Base-by-base conservation (phyloP, 2,797 vertebrate species). In the Podarcis lilfordi region DNA sequence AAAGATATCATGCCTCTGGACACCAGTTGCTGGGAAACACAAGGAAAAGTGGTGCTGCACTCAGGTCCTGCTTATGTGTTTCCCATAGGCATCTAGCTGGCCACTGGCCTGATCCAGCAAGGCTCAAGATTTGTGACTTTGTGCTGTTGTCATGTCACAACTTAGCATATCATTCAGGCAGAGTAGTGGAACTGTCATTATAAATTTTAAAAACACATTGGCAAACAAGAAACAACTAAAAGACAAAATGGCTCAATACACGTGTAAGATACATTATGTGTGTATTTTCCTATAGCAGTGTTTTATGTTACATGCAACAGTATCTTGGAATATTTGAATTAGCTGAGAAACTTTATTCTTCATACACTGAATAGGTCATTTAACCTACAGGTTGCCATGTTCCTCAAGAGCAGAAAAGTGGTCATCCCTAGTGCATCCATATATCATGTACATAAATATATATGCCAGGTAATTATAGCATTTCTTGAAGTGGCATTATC, bases 401-500 rank as follows among this genome's bases (percentile, higher is more conserved):
- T 80, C 10, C 59, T 72, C 50, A 61, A 72, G 17, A 61, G 10
- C 8, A 74, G 8, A 71, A 59, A 71, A 75, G 40, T 1, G 61
- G 32, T 32, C 17, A 4, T 35, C 50, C 35, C 17, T 29, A 55
- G 23, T 35, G n/a, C 64, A 79, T 55, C 23, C 8, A 29, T 32
- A 27, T 69, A 66, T 35, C 40, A 37, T 37, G 45, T 55, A 81
- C 21, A n/a, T 74, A 40, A 74, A 75, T 64, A 59, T 61, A 61
- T 13, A 86, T 77, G 21, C 90, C 75, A 76, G 50, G 68, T 76
- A 17, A 74, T 85, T 74, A 25, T 66, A 85, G 32, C 3, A 1
- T 84, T 25, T 72, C 50, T 91, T 91, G 87, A 93, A 89, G 72
- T 80, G 35, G 1, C 32, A 86, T 84, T 92, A 35, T 88, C 88